Base-by-base conservation (phyloP, 2,888 invertebrate species). In the Drosophila fulvimacula region DNA sequence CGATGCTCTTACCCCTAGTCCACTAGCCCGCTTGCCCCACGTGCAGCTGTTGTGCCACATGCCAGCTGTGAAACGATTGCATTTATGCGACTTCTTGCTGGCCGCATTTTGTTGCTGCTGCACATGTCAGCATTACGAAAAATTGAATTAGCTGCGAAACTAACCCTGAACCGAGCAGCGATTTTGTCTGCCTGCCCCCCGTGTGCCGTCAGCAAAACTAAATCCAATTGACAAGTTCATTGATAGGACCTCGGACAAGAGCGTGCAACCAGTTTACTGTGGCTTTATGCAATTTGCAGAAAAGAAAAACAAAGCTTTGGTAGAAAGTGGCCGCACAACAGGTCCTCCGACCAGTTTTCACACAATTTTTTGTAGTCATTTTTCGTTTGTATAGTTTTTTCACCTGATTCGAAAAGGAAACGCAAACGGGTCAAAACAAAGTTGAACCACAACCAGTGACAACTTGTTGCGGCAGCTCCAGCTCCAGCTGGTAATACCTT, bases 201-300 rank as follows among this genome's bases (percentile, higher is more conserved):
- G 10, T 24, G 41, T 21, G 53, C 19, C 74, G 79, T 79, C 79
- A 76, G 75, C 61, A 19, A 59, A 57, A 68, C 39, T 65, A 88
- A 83, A 83, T 86, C 83, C 83, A 86, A 83, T 83, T 82, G 82
- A 67, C 82, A 82, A 82, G 82, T 82, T 82, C 82, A 82, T 82
- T 88, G 82, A 84, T 87, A 79, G 82, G 60, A 60, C 36, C 52
- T 51, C 42, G 49, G 49, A 34, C 49, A 42, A 60, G 9, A 51
- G 51, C 21, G 55, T n/a, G 46, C 60, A 79, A 79, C 78, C 78
- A 64, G 79, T 79, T 82, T 67, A 44, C 42, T 52, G 17, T 44
- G 48, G 55, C 66, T 79, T 81, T 82, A 81, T 82, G 76, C 76
- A 79, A 79, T 82, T 79, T 53, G 38, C 32, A 56, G 13, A 46